These are phyloP conservation scores for Centropus unirufus DNA, from an alignment of 2,113 vertebrate species.

Conservation along the genomic window DNA sequence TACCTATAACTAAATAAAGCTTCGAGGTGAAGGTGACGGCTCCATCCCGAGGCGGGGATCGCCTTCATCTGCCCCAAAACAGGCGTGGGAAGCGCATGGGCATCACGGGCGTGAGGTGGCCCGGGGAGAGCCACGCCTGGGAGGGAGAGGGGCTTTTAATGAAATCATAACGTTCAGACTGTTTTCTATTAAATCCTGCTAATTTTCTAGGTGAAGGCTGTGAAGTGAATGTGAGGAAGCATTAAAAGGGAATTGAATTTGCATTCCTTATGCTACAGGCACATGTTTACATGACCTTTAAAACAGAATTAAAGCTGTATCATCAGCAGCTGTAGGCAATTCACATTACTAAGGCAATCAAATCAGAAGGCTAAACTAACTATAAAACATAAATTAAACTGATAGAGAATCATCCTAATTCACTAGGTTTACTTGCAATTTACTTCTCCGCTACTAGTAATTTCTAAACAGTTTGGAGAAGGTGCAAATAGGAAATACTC, in stretches of 20 bases:
- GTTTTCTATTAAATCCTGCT: conserved; percentile 69
- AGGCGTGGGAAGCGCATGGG: neutral
- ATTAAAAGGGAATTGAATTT: conserved; percentile 82
- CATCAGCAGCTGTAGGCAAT: conserved; percentile 85
- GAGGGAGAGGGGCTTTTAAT: conserved; percentile 37
- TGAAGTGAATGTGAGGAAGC: conserved; percentile 74
- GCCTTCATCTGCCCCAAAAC: neutral
- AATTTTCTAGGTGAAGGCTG: conserved; percentile 76
- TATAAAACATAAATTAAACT: conserved; percentile 85
- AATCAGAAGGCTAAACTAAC: conserved; percentile 84
- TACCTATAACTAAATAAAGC: neutral
- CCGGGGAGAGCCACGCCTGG: conserved; percentile 38
- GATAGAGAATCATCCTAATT: conserved; percentile 78
- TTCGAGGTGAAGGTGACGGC: neutral
- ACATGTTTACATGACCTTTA: conserved; percentile 86
- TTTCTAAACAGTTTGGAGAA: conserved; percentile 60
- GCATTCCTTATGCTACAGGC: conserved; percentile 82
- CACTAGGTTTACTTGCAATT: conserved; percentile 77
- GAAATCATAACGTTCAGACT: conserved; percentile 47
- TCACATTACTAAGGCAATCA: conserved; percentile 84
- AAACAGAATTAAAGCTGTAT: conserved; percentile 85
- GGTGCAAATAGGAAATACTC: neutral
- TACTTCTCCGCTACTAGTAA: conserved; percentile 73
- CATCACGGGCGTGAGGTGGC: neutral
- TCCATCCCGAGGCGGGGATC: neutral